Base-by-base conservation (phyloP, 2,113 vertebrate genomes). In the Bombycilla garrulus region DNA sequence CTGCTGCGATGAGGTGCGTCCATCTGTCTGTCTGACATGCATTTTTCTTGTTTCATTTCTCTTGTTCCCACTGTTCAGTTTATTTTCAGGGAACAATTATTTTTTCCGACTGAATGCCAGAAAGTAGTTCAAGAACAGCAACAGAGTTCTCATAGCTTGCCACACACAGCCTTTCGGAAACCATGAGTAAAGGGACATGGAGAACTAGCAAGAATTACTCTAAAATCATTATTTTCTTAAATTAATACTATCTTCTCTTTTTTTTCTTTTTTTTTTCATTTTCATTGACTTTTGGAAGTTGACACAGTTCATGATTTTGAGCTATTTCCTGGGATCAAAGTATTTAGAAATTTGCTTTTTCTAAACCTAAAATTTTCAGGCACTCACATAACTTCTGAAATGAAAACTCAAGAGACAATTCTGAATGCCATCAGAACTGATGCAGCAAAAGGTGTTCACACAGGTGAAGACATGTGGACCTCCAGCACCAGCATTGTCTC, bases 81-180 rank as follows among this genome's bases (percentile, higher is more conserved):
- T 94, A 86, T 94, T 96, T 96, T 93, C 94, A 86, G 69, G 69
- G 85, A 61, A 24, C 94, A 60, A 90, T 86, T 94, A 78, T 90
- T 86, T 85, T 86, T 85, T 33, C 58, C 50, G 80, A 8, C 7
- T 66, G 67, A 82, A 73, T 65, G 21, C 19, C 86, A 90, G 66
- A 82, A 87, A 73, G 12, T 47, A 74, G 26, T 44, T 86, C 33
- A 83, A 93, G 42, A 90, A 56, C 42, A 86, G 74, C 24, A 82
- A 65, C 4, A 26, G 38, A 47, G 22, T 56, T 92, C 47, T 94
- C 67, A 26, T 35, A 56, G 38, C 25, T 83, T 81, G 25, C 47
- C 56, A 64, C 72, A 83, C n/a, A 44, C 26, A 74, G 54, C 29
- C 57, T 48, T 71, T 88, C 60, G 64, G 53, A 94, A 95, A 86